Conservation (phyloP, 2,888 invertebrate species). For the Cantharis flavilabris region DNA sequence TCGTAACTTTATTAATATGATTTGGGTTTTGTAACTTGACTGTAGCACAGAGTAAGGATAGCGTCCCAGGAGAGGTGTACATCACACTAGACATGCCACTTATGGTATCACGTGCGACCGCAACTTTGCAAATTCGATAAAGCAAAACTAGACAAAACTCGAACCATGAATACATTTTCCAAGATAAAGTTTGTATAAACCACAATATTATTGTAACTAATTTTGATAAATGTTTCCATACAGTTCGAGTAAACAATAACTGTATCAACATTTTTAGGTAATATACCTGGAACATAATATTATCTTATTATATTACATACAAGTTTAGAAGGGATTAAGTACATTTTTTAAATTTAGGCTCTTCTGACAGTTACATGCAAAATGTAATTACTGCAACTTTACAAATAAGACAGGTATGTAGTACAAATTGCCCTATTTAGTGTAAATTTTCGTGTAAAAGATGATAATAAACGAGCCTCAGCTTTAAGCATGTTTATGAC, state of each 20-base stretch:
- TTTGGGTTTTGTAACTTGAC: conserved; percentile 24
- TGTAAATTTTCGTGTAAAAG: conserved; percentile 4
- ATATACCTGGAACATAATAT: background rate
- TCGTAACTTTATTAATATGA: conserved; percentile 34
- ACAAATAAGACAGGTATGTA: background rate
- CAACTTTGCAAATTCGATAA: conserved; percentile 32
- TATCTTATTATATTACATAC: background rate
- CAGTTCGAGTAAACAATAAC: background rate
- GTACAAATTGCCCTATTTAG: background rate
- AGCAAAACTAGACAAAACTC: conserved; percentile 22
- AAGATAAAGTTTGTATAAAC: conserved; percentile 21
- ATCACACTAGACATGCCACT: conserved; percentile 30
- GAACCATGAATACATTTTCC: conserved; percentile 13
- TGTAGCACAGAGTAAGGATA: conserved; percentile 19
- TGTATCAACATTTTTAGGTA: background rate
- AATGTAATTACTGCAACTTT: background rate
- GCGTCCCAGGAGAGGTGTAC: conserved; percentile 24
- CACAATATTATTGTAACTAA: conserved; percentile 24
- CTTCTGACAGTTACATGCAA: background rate
- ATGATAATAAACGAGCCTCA: conserved; percentile 8
- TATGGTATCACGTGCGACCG: conserved; percentile 29
- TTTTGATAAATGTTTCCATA: conserved; percentile 18
- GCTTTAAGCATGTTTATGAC: conserved; percentile 6
- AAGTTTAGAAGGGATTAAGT: background rate
- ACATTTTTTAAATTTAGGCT: background rate